Percentiles rank a stretch among this genome's conserved stretches.
phyloP scores from a whole-genome alignment of 2,113 vertebrate genomes.

The Neolamprologus fasciatus region DNA sequence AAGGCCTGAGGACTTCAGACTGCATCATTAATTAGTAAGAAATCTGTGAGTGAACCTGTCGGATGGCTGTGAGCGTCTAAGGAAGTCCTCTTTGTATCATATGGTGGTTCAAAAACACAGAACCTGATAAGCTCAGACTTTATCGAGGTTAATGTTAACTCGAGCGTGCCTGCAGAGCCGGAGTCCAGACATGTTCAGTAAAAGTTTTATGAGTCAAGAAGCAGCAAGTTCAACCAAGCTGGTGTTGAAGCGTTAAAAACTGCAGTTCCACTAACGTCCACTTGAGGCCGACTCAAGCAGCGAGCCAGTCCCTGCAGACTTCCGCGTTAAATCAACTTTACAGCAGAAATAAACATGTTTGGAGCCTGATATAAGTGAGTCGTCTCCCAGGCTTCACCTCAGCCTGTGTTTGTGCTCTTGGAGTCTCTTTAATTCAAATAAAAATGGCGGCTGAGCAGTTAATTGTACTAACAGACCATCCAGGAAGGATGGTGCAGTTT shows the following conservation, averaged over 20 bases:
- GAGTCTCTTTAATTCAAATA: background rate
- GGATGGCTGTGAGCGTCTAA: fast-evolving
- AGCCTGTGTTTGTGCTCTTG: background rate
- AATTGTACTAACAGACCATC: background rate
- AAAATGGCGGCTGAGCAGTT: background rate
- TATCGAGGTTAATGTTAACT: background rate
- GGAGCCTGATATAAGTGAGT: background rate
- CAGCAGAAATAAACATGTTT: background rate
- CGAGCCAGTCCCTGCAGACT: background rate
- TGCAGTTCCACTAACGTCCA: background rate
- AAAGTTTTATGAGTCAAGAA: background rate
- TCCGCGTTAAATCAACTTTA: background rate
- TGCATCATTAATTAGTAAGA: background rate
- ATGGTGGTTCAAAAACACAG: background rate
- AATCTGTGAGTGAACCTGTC: background rate
- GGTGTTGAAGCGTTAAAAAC: fast-evolving
- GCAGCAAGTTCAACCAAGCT: background rate
- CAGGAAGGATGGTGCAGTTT: background rate
- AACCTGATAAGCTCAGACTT: background rate
- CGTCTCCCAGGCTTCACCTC: background rate
- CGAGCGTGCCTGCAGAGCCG: background rate
- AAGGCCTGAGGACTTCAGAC: background rate
- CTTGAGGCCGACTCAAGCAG: too few species aligned
- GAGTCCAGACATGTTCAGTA: background rate
- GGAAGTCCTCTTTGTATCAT: background rate